Evolutionary conservation across 2,888 invertebrate species (phyloP), one percentile per base, ranked within the genome.

Genomic region (Lepidocyrtoides sp.): DNA sequence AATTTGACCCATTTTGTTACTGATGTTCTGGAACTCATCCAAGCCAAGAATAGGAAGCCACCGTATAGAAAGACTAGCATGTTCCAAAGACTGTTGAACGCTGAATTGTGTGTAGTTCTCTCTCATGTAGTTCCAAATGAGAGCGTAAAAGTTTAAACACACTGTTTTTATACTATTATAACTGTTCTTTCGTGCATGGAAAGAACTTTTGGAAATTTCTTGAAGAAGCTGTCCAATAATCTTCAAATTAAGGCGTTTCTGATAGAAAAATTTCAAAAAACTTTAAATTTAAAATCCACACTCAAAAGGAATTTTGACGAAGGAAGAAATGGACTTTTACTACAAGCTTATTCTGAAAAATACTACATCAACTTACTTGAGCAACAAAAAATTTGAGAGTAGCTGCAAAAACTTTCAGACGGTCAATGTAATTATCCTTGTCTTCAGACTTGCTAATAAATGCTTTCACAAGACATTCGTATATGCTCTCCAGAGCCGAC

Each of bases 111-210:
- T 14, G 2, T 90, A 51, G 23, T 83, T 72, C 48, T 90, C 89
- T 41, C 89, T 75, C 89, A 84, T 84, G 69, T 77, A 90, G 17
- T 90, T 90, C 89, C 89, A 90, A 26, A 90, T 60, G 12, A 84
- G 20, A 36, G 89, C 89, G 41, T 84, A 90, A 79, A 90, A 90
- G 29, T 84, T 90, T 5, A 63, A n/a, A 41, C 89, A 90, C 5
- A 90, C 89, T 41, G 77, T 54, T 29, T 32, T n/a, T 10, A 90
- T 44, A 23, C 57, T 60, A 5, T 5, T 12, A 5, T 29, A 12
- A n/a, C 84, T 83, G 10, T 77, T 60, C 26, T 84, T 69, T 12
- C 89, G 48, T 0, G 29, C 83, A 20, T 84, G 20, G 29, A 36
- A 84, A 20, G 84, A 84, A 17, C 32, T 84, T 54, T 63, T 90